A percentile compares a stretch with the other conserved stretches of the same genome.
Evolutionary conservation across 2,797 vertebrate genomes (phyloP).

Genomic region (Tympanoctomys barrerae): DNA sequence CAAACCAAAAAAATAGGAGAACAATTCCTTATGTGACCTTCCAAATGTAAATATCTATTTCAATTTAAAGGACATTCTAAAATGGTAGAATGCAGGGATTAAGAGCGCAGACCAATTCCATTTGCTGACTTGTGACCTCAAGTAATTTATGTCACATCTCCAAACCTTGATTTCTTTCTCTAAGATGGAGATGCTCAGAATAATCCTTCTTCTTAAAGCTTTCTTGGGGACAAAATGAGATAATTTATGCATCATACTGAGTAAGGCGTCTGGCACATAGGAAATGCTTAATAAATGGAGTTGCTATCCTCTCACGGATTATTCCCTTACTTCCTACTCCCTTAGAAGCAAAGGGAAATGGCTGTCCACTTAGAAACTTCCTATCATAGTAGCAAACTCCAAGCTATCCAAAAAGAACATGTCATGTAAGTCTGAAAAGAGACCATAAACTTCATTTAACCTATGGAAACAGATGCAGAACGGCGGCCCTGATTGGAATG

Average conservation of each 20-base stretch:
- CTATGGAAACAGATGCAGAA: not conserved
- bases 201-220: not conserved
- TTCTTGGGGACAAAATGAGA: not conserved
- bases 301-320: not conserved
- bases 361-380: not conserved
- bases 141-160: not conserved
- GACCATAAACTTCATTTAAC: not conserved
- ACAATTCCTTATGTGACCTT: not conserved
- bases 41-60: not conserved
- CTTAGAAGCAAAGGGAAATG: not conserved
- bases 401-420: not conserved
- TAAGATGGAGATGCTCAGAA: not conserved
- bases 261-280: not conserved
- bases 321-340: not conserved
- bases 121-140: not conserved
- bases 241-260: not conserved
- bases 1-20: not conserved
- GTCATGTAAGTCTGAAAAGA: not conserved
- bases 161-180: not conserved
- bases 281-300: constrained; percentile 7
- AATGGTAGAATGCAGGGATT: not conserved
- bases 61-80: not conserved
- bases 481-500: not conserved
- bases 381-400: not conserved
- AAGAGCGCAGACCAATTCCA: not conserved